Evolutionary conservation across 1,140 invertebrate genomes (phyloP).

Genomic region (Drosophila obscura): DNA sequence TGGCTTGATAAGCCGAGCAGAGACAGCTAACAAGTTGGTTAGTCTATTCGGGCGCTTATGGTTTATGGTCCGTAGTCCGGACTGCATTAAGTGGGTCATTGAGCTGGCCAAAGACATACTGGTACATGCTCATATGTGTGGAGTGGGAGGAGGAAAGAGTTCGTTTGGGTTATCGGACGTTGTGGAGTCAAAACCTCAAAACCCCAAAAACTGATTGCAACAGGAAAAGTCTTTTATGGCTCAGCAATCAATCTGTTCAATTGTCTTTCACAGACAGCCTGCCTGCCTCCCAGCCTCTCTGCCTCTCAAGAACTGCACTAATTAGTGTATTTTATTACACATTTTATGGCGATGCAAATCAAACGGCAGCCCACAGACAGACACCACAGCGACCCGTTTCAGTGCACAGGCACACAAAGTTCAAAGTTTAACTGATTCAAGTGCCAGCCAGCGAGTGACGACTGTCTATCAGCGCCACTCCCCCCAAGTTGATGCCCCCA

Average conservation of each 20-base stretch:
- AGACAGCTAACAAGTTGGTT: conserved; percentile 77
- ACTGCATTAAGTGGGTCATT: conserved; percentile 67
- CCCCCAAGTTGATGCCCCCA: conserved; percentile 2
- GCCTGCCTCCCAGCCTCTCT: too few species aligned
- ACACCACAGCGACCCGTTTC: too few species aligned
- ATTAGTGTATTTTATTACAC: conserved; percentile 60
- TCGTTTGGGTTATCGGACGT: neutral
- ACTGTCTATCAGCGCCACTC: conserved; percentile 64
- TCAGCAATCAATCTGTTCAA: conserved; percentile 51
- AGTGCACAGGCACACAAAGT: conserved; percentile 19
- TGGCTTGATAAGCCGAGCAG: conserved; percentile 67
- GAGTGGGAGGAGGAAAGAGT: neutral
- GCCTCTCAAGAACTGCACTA: conserved; percentile 44
- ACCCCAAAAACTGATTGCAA: conserved; percentile 26
- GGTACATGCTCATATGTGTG: conserved; percentile 1
- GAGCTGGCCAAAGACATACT: conserved; percentile 24
- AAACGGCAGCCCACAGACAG: neutral
- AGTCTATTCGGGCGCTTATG: conserved; percentile 56
- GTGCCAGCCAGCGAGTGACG: conserved; percentile 64
- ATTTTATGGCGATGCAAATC: conserved; percentile 51
- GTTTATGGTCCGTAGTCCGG: conserved; percentile 49
- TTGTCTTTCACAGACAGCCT: conserved; percentile 26
- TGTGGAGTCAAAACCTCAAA: conserved; percentile 14
- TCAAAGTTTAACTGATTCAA: conserved; percentile 73
- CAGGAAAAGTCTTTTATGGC: conserved; percentile 44